These are phyloP conservation scores for Brachyalestes nurse DNA, from an alignment of 2,797 vertebrate species.

Conservation along the genomic window DNA sequence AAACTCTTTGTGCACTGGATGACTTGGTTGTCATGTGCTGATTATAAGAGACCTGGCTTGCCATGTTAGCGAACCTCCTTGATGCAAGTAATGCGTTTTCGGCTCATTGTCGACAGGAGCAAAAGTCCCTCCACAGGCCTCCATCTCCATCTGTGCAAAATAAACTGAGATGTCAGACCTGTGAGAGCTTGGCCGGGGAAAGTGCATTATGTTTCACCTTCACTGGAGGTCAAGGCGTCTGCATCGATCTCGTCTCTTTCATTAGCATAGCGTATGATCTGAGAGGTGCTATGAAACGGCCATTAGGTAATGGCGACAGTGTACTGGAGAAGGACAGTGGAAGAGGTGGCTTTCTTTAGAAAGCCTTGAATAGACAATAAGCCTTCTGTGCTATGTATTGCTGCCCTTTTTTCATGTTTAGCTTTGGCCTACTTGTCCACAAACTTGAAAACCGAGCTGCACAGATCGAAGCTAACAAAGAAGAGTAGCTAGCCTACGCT, in stretches of 20 bases:
- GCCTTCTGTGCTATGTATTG: slow-evolving; percentile 81
- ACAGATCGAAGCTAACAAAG: slow-evolving; percentile 66
- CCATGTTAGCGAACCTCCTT: slow-evolving; percentile 1
- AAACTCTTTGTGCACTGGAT: slow-evolving; percentile 58
- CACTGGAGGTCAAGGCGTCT: slow-evolving; percentile 78
- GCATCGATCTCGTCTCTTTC: slow-evolving; percentile 82
- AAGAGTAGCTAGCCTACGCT: slow-evolving; percentile 55
- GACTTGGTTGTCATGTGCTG: slow-evolving; percentile 39
- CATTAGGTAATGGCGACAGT: slow-evolving; percentile 76
- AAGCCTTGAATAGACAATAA: slow-evolving; percentile 70
- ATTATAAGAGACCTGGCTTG: slow-evolving; percentile 26
- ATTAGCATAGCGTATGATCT: slow-evolving; percentile 82
- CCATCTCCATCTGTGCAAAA: slow-evolving; percentile 81
- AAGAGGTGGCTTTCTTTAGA: slow-evolving; percentile 70
- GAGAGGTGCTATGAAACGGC: slow-evolving; percentile 79
- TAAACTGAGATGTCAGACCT: slow-evolving; percentile 70
- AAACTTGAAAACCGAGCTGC: slow-evolving; percentile 38
- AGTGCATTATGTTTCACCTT: slow-evolving; percentile 79
- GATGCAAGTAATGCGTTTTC: background rate
- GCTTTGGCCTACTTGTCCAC: slow-evolving; percentile 65
- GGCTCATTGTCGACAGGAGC: background rate
- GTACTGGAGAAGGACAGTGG: slow-evolving; percentile 71
- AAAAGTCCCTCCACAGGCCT: slow-evolving; percentile 73
- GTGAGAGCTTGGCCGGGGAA: slow-evolving; percentile 70
- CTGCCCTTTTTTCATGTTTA: slow-evolving; percentile 73